Percentiles rank a stretch among this genome's conserved stretches.
phyloP scores from a whole-genome alignment of 2,797 vertebrate species.

The Clamator glandarius region DNA sequence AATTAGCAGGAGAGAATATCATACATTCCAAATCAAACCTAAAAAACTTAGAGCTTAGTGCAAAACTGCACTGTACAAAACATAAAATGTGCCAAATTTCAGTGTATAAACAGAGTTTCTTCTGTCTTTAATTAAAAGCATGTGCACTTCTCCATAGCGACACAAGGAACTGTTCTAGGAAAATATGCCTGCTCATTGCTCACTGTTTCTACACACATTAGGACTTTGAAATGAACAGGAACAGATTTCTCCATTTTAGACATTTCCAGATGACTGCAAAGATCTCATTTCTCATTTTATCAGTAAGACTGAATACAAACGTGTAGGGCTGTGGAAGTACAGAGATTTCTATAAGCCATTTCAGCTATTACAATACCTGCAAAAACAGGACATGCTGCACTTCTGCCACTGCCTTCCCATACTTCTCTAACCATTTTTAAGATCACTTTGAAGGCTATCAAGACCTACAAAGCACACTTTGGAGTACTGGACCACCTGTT shows the following conservation, averaged over 20 bases:
- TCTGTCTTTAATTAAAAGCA: background rate
- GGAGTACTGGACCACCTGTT: background rate
- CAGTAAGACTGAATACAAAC: background rate
- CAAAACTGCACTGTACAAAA: slow-evolving; percentile 2
- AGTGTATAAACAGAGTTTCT: background rate
- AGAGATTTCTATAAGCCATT: background rate
- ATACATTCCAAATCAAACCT: slow-evolving; percentile 52
- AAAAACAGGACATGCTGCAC: background rate
- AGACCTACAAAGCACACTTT: background rate
- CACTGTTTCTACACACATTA: background rate
- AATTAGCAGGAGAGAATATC: slow-evolving; percentile 43
- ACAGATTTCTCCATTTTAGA: background rate
- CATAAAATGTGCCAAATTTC: background rate
- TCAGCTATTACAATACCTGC: background rate
- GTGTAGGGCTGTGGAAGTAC: background rate
- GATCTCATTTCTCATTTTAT: background rate
- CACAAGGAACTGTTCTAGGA: background rate
- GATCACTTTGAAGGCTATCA: background rate
- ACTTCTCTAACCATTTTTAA: background rate
- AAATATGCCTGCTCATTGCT: background rate
- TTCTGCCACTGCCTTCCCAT: background rate
- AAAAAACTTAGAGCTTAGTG: slow-evolving; percentile 23
- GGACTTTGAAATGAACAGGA: background rate
- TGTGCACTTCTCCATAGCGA: background rate
- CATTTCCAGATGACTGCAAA: background rate